A percentile compares a stretch with the other conserved stretches of the same genome.
phyloP scores from a whole-genome alignment of 2,113 vertebrate species.

The Ceuthmochares aereus region DNA sequence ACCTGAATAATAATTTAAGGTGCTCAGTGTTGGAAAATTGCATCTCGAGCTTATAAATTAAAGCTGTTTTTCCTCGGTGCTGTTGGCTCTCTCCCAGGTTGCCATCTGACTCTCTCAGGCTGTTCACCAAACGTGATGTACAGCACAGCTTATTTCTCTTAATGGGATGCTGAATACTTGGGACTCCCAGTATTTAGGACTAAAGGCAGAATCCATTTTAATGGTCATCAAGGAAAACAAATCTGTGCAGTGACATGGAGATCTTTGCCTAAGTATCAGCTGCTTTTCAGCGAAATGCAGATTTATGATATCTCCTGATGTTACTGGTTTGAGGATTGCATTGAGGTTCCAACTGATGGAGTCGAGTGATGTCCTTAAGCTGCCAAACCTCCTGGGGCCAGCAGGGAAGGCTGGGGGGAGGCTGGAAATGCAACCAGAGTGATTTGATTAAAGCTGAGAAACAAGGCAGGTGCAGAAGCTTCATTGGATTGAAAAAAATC shows the following conservation, averaged over 20 bases:
- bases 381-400: neutral
- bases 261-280: neutral
- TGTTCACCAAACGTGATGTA: neutral
- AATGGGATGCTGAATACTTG: neutral
- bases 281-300: neutral
- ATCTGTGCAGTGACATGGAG: neutral
- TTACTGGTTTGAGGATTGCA: neutral
- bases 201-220: neutral
- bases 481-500: neutral
- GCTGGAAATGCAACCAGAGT: neutral
- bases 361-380: neutral
- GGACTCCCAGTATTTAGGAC: neutral
- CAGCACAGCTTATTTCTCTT: neutral
- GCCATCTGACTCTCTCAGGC: neutral
- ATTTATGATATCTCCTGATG: neutral
- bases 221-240: neutral
- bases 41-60: neutral
- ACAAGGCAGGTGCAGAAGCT: neutral
- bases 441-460: neutral
- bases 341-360: neutral
- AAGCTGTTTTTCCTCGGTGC: neutral
- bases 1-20: too few species aligned
- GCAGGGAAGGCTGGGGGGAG: neutral
- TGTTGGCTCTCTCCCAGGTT: neutral
- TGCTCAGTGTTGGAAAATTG: neutral